phyloP scores from a whole-genome alignment of 1,140 invertebrate genomes.

The Ctenoplectra terminalis region DNA sequence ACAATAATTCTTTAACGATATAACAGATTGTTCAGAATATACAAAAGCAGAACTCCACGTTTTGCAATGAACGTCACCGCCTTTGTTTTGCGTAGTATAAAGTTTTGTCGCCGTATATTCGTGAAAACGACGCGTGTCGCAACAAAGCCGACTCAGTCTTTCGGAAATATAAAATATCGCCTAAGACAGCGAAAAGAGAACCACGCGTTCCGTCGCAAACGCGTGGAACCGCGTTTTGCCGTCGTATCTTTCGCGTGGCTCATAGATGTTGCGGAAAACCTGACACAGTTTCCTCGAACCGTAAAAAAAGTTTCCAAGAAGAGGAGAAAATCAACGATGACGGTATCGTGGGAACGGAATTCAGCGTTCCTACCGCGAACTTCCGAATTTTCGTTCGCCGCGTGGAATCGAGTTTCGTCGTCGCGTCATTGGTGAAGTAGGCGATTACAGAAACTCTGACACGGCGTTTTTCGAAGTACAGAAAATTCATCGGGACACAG shows the following conservation, averaged over 20 bases:
- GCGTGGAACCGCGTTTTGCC: constrained; percentile 3
- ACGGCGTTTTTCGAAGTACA: neutral
- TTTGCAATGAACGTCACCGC: neutral
- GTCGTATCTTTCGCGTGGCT: neutral
- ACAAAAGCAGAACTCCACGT: neutral
- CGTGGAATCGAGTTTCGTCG: constrained; percentile 23
- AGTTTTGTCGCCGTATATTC: constrained; percentile 1
- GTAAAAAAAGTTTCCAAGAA: constrained; percentile 2
- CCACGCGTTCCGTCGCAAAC: neutral
- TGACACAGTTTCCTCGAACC: constrained; percentile 24
- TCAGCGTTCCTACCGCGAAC: constrained; percentile 1
- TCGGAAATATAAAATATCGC: constrained; percentile 39
- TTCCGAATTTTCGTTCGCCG: constrained; percentile 8
- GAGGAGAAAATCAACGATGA: neutral
- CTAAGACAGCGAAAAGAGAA: neutral
- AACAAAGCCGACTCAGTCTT: constrained; percentile 2
- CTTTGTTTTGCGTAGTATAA: neutral
- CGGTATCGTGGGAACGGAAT: constrained; percentile 19
- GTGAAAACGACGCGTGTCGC: constrained; percentile 6
- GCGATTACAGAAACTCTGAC: constrained; percentile 16
- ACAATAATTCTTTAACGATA: neutral
- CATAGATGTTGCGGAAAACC: constrained; percentile 23
- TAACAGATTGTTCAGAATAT: neutral
- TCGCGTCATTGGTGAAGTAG: neutral
- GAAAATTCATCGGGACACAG: neutral